Conservation (phyloP, 2,113 vertebrate species). For the Sinocyclocheilus anshuiensis region DNA sequence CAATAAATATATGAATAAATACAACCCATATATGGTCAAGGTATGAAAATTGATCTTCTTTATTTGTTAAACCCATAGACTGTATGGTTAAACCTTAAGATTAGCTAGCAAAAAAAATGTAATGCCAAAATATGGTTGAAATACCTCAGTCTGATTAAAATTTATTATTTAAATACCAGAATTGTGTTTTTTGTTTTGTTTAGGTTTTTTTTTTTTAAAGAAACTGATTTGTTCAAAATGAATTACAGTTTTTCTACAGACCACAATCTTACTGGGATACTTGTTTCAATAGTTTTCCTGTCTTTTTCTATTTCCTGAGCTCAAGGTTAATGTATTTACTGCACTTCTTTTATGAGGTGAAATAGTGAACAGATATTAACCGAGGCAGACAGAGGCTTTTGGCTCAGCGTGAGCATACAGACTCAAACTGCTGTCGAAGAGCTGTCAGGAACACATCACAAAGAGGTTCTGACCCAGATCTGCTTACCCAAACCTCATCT, state of each 20-base stretch:
- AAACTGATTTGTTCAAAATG: not conserved
- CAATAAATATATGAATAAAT: too few relatives aligned
- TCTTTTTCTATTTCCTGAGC: not conserved
- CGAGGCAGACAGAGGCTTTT: not conserved
- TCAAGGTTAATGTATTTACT: constrained; percentile 13
- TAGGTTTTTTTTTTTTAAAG: not conserved
- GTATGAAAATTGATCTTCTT: not conserved
- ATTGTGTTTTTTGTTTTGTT: not conserved
- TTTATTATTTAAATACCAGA: not conserved
- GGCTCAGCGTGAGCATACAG: not conserved
- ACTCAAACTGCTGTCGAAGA: constrained; percentile 32
- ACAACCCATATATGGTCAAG: not conserved
- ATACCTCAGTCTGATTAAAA: not conserved
- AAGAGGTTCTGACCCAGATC: constrained; percentile 27
- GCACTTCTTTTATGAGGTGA: not conserved
- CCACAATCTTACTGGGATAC: not conserved
- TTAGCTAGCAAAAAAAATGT: not conserved
- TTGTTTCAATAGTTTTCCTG: not conserved
- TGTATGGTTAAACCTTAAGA: too few relatives aligned
- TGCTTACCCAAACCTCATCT: constrained; percentile 7
- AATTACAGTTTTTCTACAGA: not conserved
- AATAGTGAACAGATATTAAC: constrained; percentile 12
- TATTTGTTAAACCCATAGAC: not conserved
- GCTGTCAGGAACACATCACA: constrained; percentile 28
- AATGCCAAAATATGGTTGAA: not conserved